phyloP scores from a whole-genome alignment of 2,888 invertebrate species.

The Tachystola acroxantha region DNA sequence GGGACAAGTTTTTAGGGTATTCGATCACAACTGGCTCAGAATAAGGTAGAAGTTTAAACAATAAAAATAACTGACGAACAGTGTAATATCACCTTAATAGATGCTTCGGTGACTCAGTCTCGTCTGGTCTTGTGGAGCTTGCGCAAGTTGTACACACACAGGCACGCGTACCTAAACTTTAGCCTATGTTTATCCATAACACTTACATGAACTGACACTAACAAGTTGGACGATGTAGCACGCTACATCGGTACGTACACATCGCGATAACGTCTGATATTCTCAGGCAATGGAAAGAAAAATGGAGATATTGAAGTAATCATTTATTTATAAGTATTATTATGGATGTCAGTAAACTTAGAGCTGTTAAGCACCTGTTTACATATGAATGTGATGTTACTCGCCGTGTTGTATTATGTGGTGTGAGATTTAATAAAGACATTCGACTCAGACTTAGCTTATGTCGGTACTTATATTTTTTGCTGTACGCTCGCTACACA shows the following conservation, averaged over 20 bases:
- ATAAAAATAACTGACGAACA: slow-evolving; percentile 12
- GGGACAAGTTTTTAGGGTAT: too few species aligned
- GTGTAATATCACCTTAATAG: slow-evolving; percentile 40
- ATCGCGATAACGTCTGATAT: not conserved
- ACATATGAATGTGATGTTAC: slow-evolving; percentile 53
- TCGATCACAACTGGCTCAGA: slow-evolving; percentile 1
- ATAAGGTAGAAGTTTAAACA: not conserved
- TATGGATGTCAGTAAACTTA: slow-evolving; percentile 65
- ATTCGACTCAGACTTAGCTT: slow-evolving; percentile 31
- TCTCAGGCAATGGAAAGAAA: slow-evolving; percentile 23
- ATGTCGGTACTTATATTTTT: slow-evolving; percentile 43
- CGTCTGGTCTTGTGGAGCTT: slow-evolving; percentile 47
- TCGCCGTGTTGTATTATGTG: slow-evolving; percentile 36
- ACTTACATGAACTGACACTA: slow-evolving; percentile 21
- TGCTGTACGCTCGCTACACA: slow-evolving; percentile 42
- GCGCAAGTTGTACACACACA: slow-evolving; percentile 42
- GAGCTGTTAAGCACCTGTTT: slow-evolving; percentile 64
- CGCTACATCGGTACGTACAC: slow-evolving; percentile 13
- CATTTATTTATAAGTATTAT: slow-evolving; percentile 33
- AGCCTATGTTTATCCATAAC: slow-evolving; percentile 29
- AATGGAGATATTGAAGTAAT: slow-evolving; percentile 9
- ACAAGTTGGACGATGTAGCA: slow-evolving; percentile 15
- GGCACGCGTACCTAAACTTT: slow-evolving; percentile 15
- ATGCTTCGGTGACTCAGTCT: slow-evolving; percentile 54
- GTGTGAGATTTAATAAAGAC: slow-evolving; percentile 65